A percentile compares a stretch with the other conserved stretches of the same genome.
These are phyloP conservation scores for Lasioglossum leucozonium DNA, from an alignment of 2,888 invertebrate species.

Conservation along the genomic window DNA sequence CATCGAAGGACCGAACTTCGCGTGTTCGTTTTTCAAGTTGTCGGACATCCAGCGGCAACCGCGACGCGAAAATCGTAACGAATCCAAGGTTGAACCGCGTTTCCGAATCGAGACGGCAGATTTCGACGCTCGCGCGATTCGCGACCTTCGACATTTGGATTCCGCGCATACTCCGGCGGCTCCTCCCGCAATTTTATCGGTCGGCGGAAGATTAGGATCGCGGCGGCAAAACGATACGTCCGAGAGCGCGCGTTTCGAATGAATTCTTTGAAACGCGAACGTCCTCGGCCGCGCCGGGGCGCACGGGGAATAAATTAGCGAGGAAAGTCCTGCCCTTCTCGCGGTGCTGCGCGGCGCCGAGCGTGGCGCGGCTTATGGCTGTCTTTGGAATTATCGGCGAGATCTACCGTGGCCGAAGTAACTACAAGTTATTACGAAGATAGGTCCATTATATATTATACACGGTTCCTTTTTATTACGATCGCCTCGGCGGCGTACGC, in stretches of 20 bases:
- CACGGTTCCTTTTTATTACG: constrained; percentile 77
- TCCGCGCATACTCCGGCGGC: not conserved
- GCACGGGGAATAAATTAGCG: constrained; percentile 44
- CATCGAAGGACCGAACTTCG: not conserved
- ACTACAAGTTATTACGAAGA: constrained; percentile 80
- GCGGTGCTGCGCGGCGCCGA: constrained; percentile 54
- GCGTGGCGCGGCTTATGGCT: constrained; percentile 66
- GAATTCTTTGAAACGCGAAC: constrained; percentile 43
- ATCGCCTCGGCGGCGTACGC: constrained; percentile 49
- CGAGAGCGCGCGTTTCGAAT: constrained; percentile 39
- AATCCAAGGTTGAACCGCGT: too few species aligned
- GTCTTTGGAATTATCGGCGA: constrained; percentile 78
- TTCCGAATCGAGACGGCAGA: too few species aligned
- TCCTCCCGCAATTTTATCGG: constrained; percentile 18
- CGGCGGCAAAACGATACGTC: constrained; percentile 43
- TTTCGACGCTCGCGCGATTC: not conserved
- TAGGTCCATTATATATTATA: constrained; percentile 81
- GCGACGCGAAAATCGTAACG: too few species aligned
- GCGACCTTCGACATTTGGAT: constrained; percentile 19
- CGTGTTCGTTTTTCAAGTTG: not conserved
- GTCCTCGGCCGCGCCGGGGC: constrained; percentile 35
- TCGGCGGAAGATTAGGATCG: constrained; percentile 36
- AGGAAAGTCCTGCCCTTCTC: constrained; percentile 53
- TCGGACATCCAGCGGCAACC: not conserved
- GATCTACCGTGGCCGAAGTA: constrained; percentile 77